Conservation (phyloP, 2,797 vertebrate genomes). For the Enteromius unitaeniatus region DNA sequence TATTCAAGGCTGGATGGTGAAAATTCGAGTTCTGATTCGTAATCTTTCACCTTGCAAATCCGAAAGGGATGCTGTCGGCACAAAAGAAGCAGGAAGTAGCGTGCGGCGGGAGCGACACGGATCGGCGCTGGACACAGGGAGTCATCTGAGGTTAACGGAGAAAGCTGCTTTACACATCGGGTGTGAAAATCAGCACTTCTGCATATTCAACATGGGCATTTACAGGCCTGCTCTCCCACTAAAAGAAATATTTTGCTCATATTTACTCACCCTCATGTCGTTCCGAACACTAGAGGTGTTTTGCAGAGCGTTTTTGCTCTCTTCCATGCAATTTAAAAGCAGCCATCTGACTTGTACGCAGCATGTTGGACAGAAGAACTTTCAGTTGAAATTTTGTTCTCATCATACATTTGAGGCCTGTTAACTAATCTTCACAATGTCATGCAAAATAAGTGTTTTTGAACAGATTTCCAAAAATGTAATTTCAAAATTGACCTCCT, state of each 20-base stretch:
- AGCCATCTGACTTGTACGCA: background rate
- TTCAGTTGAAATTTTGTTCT: background rate
- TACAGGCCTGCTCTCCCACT: background rate
- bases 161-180: background rate
- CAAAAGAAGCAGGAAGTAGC: conserved; percentile 23
- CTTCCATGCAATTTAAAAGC: background rate
- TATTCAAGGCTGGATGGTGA: conserved; percentile 39
- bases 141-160: background rate
- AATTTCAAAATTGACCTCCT: background rate
- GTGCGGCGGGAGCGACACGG: background rate
- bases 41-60: conserved; percentile 40
- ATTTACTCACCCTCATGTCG: background rate
- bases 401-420: background rate
- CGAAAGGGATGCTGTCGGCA: conserved; percentile 10
- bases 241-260: background rate
- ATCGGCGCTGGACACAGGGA: background rate
- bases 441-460: background rate
- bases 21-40: conserved; percentile 5
- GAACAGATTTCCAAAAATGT: background rate
- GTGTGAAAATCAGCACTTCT: conserved; percentile 14
- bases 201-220: background rate
- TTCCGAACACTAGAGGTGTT: background rate
- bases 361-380: background rate
- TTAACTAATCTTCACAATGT: background rate
- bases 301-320: background rate